These are phyloP conservation scores for Chromoteleia sp. DNA, from an alignment of 2,888 invertebrate genomes.

Conservation along the genomic window DNA sequence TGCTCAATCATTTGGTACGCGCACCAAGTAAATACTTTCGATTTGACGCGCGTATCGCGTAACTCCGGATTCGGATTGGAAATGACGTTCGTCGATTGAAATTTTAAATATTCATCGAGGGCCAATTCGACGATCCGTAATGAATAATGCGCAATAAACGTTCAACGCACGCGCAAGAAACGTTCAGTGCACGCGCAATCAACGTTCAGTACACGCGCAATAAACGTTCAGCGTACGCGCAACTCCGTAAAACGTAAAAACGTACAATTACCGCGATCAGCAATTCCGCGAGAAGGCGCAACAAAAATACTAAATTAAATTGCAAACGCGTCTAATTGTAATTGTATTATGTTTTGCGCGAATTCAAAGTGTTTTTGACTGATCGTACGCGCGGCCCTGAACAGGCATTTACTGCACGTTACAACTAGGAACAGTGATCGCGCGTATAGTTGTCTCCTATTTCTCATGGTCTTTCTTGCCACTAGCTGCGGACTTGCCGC, in stretches of 20 bases:
- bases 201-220: slow-evolving; percentile 8
- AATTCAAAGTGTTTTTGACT: slow-evolving; percentile 66
- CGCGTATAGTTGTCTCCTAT: slow-evolving; percentile 70
- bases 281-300: slow-evolving; percentile 30
- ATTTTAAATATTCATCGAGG: no score
- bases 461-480: slow-evolving; percentile 69
- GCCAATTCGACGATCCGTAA: no score
- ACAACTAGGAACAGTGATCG: slow-evolving; percentile 68
- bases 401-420: slow-evolving; percentile 67
- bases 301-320: slow-evolving; percentile 56
- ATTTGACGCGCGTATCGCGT: slow-evolving; percentile 28
- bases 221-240: slow-evolving; percentile 4
- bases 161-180: no score
- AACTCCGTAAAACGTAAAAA: slow-evolving; percentile 28
- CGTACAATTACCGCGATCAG: slow-evolving; percentile 39
- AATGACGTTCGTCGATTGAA: no score
- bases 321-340: slow-evolving; percentile 66
- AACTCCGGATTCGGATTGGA: no score
- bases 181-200: slow-evolving; percentile 3
- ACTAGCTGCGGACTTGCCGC: slow-evolving; percentile 55
- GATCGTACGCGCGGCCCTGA: slow-evolving; percentile 59
- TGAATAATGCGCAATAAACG: no score
- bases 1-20: slow-evolving; percentile 35
- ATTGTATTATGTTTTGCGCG: slow-evolving; percentile 62
- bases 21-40: slow-evolving; percentile 31